These are phyloP conservation scores for Tragulus kanchil DNA, from an alignment of 2,113 vertebrate species.

Conservation along the genomic window DNA sequence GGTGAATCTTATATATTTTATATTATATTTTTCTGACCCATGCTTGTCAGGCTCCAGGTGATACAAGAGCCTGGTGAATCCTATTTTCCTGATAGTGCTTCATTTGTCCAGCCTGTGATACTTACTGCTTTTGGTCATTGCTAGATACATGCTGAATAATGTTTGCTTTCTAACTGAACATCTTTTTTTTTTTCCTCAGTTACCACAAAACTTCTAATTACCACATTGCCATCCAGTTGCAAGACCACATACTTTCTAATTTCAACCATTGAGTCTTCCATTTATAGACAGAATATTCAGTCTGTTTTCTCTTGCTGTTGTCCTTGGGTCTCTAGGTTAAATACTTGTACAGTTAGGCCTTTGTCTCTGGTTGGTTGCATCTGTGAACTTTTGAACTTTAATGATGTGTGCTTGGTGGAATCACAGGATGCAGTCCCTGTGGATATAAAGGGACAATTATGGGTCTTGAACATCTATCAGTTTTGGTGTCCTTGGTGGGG, in stretches of 20 bases:
- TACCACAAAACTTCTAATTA: slow-evolving; percentile 19
- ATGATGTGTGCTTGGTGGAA: not conserved
- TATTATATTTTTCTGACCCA: not conserved
- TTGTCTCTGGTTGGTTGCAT: not conserved
- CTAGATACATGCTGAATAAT: not conserved
- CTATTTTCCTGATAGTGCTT: not conserved
- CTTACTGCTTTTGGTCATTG: not conserved
- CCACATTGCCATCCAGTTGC: not conserved
- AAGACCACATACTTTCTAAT: not conserved
- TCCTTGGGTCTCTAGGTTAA: not conserved
- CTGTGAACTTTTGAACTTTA: not conserved
- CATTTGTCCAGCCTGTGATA: not conserved
- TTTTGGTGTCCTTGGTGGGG: not conserved
- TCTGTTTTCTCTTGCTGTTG: slow-evolving; percentile 39
- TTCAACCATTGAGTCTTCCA: not conserved
- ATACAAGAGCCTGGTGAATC: not conserved
- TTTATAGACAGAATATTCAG: not conserved
- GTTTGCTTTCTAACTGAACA: not conserved
- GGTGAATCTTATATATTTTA: not conserved
- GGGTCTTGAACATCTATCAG: not conserved
- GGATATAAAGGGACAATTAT: not conserved
- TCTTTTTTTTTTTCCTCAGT: not conserved
- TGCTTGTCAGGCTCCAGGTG: not conserved
- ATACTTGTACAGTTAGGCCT: not conserved
- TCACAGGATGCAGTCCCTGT: not conserved